Evolutionary conservation across 2,797 vertebrate species (phyloP), one percentile per base, ranked within the genome.

Genomic region (Psittacula derbiana): DNA sequence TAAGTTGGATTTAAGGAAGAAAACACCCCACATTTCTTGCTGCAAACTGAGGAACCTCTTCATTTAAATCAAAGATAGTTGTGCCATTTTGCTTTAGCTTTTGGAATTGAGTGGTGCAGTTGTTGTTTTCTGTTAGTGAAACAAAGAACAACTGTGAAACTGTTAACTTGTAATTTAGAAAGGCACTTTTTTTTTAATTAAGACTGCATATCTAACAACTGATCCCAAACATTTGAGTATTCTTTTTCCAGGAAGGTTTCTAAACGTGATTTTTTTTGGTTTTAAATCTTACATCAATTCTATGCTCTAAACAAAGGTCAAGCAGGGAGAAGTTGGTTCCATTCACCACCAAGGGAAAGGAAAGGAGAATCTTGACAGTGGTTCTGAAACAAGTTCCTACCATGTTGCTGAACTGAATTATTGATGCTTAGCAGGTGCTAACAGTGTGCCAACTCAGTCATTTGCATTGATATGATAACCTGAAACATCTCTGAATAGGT

Each of bases 1-100:
- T 99, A 53, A 57, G 27, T 21, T 53, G 25, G 15, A 36, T 33
- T 80, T 20, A 33, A 38, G 72, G 41, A 74, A 17, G 17, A 55
- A 64, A 66, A 74, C 0, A 0, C 4, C 24, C 23, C 38, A 3
- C 11, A 3, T 46, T 82, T 70, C 50, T 57, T 84, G 57, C 30
- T 80, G 41, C 64, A 66, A 36, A 11, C 50, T 40, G 38, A 62
- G 80, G 27, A 57, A 24, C 28, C 13, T 66, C 18, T 69, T 55
- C 38, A 46, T 83, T 61, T 44, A 75, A 75, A 57, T 10, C 24
- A 62, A 33, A 61, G 36, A 16, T 17, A 52, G 40, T 60, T 47
- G n/a, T 0, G 10, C 20, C n/a, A 16, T 62, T 79, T 78, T 85
- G 60, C 53, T 83, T 46, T 53, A 62, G 53, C 3, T 67, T 91